These are phyloP conservation scores for Ostrea edulis DNA, from an alignment of 1,140 invertebrate genomes.

Conservation along the genomic window DNA sequence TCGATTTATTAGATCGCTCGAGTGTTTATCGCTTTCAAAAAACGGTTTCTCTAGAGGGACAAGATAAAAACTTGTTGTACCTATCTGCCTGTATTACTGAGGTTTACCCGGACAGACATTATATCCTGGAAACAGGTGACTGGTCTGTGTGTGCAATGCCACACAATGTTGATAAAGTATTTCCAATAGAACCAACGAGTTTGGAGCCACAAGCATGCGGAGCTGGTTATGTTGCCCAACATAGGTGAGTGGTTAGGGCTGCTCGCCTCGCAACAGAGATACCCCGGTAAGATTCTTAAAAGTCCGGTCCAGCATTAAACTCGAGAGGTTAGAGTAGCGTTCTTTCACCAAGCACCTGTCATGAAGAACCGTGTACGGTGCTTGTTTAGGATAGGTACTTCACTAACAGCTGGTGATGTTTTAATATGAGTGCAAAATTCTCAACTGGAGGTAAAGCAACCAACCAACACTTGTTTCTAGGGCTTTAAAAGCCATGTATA, in stretches of 20 bases:
- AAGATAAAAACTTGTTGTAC: conserved; percentile 37
- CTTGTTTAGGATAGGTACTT: too few species aligned
- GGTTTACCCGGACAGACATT: background rate
- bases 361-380: too few species aligned
- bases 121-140: background rate
- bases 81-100: conserved; percentile 37
- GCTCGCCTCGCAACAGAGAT: background rate
- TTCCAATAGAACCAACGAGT: conserved; percentile 8
- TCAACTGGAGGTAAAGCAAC: too few species aligned
- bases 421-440: too few species aligned
- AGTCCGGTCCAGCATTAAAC: background rate
- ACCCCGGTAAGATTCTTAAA: background rate
- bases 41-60: conserved; percentile 10
- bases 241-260: conserved; percentile 3
- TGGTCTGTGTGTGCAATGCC: conserved; percentile 15
- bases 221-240: conserved; percentile 46
- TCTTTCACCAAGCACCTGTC: too few species aligned
- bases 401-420: too few species aligned
- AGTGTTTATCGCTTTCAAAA: conserved; percentile 39
- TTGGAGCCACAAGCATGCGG: conserved; percentile 22
- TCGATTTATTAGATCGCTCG: background rate
- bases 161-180: conserved; percentile 7
- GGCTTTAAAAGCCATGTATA: too few species aligned
- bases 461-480: too few species aligned
- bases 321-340: background rate